Evolutionary conservation across 2,888 invertebrate genomes (phyloP), one percentile per base, ranked within the genome.

Genomic region (Stramonita haemastoma): DNA sequence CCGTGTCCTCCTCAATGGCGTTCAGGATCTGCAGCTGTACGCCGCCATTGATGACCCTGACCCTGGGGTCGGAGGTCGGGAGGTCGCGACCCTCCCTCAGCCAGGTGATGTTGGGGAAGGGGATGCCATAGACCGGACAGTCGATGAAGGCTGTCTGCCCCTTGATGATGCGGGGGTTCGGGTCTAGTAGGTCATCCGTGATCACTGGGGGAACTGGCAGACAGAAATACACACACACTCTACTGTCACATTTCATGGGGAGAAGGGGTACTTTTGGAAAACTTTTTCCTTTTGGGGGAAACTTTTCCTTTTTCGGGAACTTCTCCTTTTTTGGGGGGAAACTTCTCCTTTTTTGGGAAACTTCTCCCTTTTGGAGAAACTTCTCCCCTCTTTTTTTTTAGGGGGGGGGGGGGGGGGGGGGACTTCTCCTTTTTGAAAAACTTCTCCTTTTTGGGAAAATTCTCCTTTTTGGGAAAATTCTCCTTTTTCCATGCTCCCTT

Each of bases 81-180:
- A 94, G 90, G 26, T 92, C 88, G 4, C 89, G 83, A 11, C 93
- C 93, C 87, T 93, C 93, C 91, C 95, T 95, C 29, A 93, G 94
- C 96, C 96, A 96, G 0, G 94, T 93, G 84, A 96, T 95, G 29
- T 91, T 92, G 26, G 96, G 96, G 88, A 93, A 94, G 2, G 96
- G 96, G 34, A 94, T 93, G 57, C 96, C 96, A 32, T 94, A 93
- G 6, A 95, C 95, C 66, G 96, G 96, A 92, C 96, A 96, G 70
- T 94, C 94, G 57, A 96, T 92, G 32, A 94, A 94, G 26, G 96
- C 93, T 4, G 95, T 94, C 73, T 94, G 95, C 86, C 94, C 93
- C 86, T 93, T 92, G 70, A 94, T 91, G 8, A 96, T 96, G 70
- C 94, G 94, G 0, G 95, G 95, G 22, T 93, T 91, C 1, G 90